Evolutionary conservation across 2,888 invertebrate genomes (phyloP), one percentile per base, ranked within the genome.

Genomic region (Sipha maydis): DNA sequence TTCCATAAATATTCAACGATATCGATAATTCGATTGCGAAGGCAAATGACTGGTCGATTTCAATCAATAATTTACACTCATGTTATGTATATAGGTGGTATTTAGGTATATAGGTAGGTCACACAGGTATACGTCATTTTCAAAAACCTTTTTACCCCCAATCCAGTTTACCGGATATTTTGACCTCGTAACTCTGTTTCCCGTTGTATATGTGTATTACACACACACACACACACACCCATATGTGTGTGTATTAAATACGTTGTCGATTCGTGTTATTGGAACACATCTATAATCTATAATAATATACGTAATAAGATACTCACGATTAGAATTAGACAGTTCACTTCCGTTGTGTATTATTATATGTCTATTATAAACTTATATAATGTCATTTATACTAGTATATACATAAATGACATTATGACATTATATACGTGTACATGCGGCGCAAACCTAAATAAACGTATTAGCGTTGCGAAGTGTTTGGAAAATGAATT

Each of bases 291-390:
- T 41, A 41, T 41, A 5, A 41, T 41, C 11, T 48, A 48, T 48
- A 48, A 48, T 48, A 48, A 89, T 90, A 25, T 61, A 9, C 8
- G 28, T n/a, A 80, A 69, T 82, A 31, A 48, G 69, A 71, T 69
- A 82, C 7, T 82, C 48, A 69, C 69, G 82, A 82, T 69, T 48
- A 11, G 28, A 82, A 71, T 71, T 48, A 28, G 21, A 71, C n/a
- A n/a, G 48, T 48, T 9, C 82, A 48, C 25, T 71, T 82, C 69
- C 82, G 48, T 71, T 25, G 48, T 25, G 34, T 38, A 38, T 17
- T 73, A 73, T 34, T 31, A 34, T 7, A 25, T 5, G 61, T 61
- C 2, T 25, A 25, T 61, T 14, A 48, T 14, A 48, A 2, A 41
- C 41, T 5, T 8, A 41, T 41, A 34, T 34, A 34, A 34, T 34